Evolutionary conservation across 2,888 invertebrate genomes (phyloP), one percentile per base, ranked within the genome.

Genomic region (Rhingia campestris): DNA sequence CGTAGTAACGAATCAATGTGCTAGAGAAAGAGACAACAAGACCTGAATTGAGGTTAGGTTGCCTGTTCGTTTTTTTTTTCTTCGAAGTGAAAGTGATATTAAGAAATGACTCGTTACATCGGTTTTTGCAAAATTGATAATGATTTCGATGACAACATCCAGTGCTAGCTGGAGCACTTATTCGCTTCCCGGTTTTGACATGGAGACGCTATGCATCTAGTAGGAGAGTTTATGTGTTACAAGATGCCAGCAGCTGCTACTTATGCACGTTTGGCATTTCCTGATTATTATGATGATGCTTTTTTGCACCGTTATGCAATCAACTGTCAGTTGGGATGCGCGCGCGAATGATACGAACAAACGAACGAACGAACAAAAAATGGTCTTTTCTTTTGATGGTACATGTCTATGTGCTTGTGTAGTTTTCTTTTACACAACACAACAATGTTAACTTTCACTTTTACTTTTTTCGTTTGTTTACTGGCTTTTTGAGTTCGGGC

Each of bases 391-490:
- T 76, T 69, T 41, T 35, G 22, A 22, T 51, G 33, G 33, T 39
- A 6, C 12, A 9, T n/a, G 41, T 35, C 5, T 56, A 30, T 14
- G 35, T 37, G 35, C 32, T 9, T 39, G 9, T 35, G 43, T 12
- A 6, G 10, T 35, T 54, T 47, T 67, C 35, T 14, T 73, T 79
- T 84, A 61, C 43, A 54, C 72, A 51, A 73, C 49, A 75, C 53
- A 63, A 63, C 54, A 72, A 69, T 64, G 64, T 70, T 80, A 84
- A 84, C 84, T 84, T 84, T 84, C 84, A 84, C 84, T 84, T 84
- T 84, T 49, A 49, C 30, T 72, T 80, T 76, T 47, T 49, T 54
- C 35, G 72, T 70, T 82, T 67, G 32, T 61, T 84, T 69, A 69
- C 51, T 39, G 61, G 43, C 53, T 66, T 72, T 39, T 51, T 67